Evolutionary conservation across 2,113 vertebrate species (phyloP).

Genomic region (Eupsittula cactorum): DNA sequence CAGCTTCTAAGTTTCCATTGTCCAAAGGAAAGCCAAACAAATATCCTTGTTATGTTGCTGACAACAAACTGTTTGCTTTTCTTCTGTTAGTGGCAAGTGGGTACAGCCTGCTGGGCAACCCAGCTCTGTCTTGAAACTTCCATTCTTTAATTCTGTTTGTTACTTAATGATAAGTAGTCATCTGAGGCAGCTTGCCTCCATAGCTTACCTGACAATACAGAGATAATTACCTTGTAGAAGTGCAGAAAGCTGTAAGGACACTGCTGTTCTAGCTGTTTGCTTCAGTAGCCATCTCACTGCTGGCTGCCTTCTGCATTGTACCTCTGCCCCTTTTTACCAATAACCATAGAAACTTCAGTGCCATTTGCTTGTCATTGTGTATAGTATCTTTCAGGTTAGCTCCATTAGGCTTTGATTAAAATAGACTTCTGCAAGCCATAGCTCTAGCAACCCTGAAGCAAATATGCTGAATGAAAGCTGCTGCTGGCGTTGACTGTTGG

Average conservation of each 20-base stretch:
- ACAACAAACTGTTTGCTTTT: slow-evolving; percentile 7
- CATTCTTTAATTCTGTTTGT: not conserved
- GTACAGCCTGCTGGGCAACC: slow-evolving; percentile 12
- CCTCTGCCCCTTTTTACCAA: not conserved
- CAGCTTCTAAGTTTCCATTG: not conserved
- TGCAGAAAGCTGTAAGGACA: not conserved
- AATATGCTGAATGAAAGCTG: not conserved
- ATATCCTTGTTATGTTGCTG: not conserved
- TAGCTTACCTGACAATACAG: not conserved
- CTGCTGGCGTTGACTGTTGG: not conserved
- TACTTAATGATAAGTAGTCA: not conserved
- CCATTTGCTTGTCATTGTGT: not conserved
- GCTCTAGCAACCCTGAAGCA: slow-evolving; percentile 30
- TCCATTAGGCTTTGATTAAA: not conserved
- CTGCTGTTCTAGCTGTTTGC: not conserved
- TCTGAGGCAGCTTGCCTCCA: not conserved
- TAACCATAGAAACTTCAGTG: not conserved
- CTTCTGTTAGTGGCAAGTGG: not conserved
- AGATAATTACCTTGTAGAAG: not conserved
- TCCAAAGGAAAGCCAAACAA: slow-evolving; percentile 7
- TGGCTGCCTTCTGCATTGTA: not conserved
- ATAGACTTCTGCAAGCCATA: not conserved
- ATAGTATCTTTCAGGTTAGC: not conserved
- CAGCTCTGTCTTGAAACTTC: not conserved
- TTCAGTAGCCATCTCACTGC: not conserved